phyloP scores from a whole-genome alignment of 30 jellyfish, hydroid and myxozoan genomes.

The Pelagia noctiluca region DNA sequence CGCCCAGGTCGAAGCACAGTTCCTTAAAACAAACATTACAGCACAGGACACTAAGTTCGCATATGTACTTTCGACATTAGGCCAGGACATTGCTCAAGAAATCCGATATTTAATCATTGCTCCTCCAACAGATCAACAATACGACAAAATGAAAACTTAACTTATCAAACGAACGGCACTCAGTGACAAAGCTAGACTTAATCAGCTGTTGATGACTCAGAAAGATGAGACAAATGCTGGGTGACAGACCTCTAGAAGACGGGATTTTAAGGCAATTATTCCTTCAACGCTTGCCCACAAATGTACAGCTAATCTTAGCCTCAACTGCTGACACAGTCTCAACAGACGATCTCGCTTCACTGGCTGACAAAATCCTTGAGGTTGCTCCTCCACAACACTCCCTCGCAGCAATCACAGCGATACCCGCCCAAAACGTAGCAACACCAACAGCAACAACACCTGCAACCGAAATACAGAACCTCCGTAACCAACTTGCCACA shows the following conservation, averaged over 20 bases:
- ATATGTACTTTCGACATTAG: background rate
- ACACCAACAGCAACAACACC: no score
- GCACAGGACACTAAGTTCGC: background rate
- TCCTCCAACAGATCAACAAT: background rate
- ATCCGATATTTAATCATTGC: slow-evolving; percentile 2
- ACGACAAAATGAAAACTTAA: background rate
- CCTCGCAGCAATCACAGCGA: no score
- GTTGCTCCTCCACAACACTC: no score
- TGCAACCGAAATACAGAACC: slow-evolving; percentile 1
- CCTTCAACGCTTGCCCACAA: slow-evolving; percentile 41
- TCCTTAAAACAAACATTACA: background rate
- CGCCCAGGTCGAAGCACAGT: slow-evolving; percentile 1
- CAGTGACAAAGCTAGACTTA: background rate
- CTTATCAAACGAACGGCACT: background rate
- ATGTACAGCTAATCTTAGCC: slow-evolving; percentile 33
- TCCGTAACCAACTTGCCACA: slow-evolving; percentile 10
- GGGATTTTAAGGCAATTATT: slow-evolving; percentile 24
- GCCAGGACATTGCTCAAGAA: slow-evolving; percentile 6
- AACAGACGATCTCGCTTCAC: slow-evolving; percentile 17
- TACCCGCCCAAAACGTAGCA: no score
- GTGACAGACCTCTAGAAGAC: slow-evolving; percentile 20
- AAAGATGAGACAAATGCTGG: slow-evolving; percentile 28
- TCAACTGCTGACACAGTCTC: slow-evolving; percentile 27
- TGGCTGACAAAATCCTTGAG: slow-evolving; percentile 34
- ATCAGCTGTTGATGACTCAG: slow-evolving; percentile 29